A percentile compares a stretch with the other conserved stretches of the same genome.
These are phyloP conservation scores for Polypterus senegalus DNA, from an alignment of 2,113 vertebrate species.

Conservation along the genomic window DNA sequence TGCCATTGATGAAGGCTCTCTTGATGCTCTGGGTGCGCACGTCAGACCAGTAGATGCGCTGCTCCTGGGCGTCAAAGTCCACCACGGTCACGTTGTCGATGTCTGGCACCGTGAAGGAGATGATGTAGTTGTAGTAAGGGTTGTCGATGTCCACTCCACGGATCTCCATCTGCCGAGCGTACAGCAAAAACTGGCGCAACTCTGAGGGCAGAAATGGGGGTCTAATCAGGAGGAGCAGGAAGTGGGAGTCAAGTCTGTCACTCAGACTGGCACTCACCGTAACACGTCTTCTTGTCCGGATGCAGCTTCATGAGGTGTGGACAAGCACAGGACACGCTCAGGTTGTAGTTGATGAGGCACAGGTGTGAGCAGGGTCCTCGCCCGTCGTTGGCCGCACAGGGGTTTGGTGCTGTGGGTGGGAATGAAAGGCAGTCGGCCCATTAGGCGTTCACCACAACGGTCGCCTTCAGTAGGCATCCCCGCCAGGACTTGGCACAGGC, in stretches of 20 bases:
- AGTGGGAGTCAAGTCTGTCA: not conserved
- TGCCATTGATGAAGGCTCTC: conserved; percentile 92
- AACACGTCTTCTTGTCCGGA: conserved; percentile 76
- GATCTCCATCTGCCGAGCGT: conserved; percentile 94
- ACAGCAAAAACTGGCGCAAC: conserved; percentile 89
- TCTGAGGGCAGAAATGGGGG: conserved; percentile 41
- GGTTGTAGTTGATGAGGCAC: conserved; percentile 94
- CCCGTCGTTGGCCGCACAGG: conserved; percentile 72
- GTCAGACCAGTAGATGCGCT: conserved; percentile 93
- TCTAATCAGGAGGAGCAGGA: not conserved
- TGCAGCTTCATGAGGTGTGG: conserved; percentile 94
- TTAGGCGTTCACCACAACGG: no score
- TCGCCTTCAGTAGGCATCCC: no score
- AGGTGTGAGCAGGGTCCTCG: conserved; percentile 81
- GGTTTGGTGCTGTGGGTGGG: conserved; percentile 67
- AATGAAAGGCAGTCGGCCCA: not conserved
- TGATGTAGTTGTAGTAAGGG: conserved; percentile 97
- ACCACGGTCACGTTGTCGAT: conserved; percentile 93
- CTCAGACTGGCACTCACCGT: conserved; percentile 46
- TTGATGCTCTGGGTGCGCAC: conserved; percentile 94
- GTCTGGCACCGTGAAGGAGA: conserved; percentile 94
- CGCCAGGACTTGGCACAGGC: no score
- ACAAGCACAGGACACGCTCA: conserved; percentile 81
- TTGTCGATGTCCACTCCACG: conserved; percentile 88
- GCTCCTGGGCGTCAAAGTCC: conserved; percentile 82